These are phyloP conservation scores for Cecidostiba fungosa DNA, from an alignment of 2,888 invertebrate genomes.

Conservation along the genomic window DNA sequence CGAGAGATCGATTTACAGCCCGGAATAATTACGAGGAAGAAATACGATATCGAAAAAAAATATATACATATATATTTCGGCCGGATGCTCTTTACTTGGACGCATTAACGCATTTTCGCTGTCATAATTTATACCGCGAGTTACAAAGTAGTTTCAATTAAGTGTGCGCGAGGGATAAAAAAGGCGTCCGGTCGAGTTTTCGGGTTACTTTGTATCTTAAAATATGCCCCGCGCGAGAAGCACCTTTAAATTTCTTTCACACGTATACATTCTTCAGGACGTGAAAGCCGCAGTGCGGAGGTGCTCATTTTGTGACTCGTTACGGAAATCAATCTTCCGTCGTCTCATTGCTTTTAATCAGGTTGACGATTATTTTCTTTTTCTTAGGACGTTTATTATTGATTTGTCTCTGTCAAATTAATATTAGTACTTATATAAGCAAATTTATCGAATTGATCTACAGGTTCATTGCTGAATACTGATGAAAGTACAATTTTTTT, in stretches of 20 bases:
- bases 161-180: constrained; percentile 16
- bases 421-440: too few relatives aligned
- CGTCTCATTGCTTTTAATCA: background rate
- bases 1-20: background rate
- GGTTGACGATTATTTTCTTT: background rate
- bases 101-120: background rate
- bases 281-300: constrained; percentile 19
- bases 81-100: background rate
- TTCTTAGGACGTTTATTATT: background rate
- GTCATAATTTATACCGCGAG: background rate
- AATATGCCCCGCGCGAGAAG: background rate
- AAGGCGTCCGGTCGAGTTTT: constrained; percentile 10
- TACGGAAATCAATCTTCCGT: background rate
- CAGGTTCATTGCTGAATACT: too few relatives aligned
- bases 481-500: too few relatives aligned
- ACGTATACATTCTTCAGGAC: background rate
- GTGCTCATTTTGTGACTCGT: constrained; percentile 2
- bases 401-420: background rate
- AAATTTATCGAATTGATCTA: too few relatives aligned
- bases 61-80: background rate
- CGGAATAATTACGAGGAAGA: background rate
- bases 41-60: background rate
- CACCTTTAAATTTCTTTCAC: constrained; percentile 18
- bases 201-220: constrained; percentile 41
- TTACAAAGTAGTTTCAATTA: constrained; percentile 28